Conservation (phyloP, 1,140 invertebrate genomes). For the Monochamus saltuarius region DNA sequence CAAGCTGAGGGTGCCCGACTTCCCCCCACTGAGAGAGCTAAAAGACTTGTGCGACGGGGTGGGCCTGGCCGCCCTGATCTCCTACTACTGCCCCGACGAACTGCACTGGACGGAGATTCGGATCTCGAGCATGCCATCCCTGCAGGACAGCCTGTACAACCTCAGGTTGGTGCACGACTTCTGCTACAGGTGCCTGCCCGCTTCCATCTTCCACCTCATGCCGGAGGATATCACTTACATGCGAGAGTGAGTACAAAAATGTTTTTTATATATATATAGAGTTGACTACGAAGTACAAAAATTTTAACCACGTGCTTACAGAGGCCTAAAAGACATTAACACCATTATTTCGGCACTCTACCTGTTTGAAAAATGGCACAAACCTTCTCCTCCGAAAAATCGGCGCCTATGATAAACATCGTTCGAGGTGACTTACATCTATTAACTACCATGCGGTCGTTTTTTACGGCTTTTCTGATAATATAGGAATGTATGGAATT, state of each 20-base stretch:
- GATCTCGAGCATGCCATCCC: constrained; percentile 55
- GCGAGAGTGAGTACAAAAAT: constrained; percentile 72
- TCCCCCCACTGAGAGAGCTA: constrained; percentile 58
- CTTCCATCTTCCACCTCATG: constrained; percentile 90
- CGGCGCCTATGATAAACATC: too few relatives aligned
- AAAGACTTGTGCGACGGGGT: constrained; percentile 90
- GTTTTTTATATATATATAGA: too few relatives aligned
- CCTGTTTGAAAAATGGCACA: too few relatives aligned
- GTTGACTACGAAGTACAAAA: too few relatives aligned
- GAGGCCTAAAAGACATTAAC: too few relatives aligned
- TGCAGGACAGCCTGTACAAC: constrained; percentile 92
- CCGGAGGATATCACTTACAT: constrained; percentile 96
- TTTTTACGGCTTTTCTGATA: too few relatives aligned
- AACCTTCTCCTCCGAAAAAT: too few relatives aligned
- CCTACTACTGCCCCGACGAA: constrained; percentile 91
- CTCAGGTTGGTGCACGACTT: constrained; percentile 87
- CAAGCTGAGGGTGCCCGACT: constrained; percentile 52
- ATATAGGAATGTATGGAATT: too few relatives aligned
- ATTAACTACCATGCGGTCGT: too few relatives aligned
- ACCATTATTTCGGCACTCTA: too few relatives aligned
- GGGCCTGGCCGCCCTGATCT: constrained; percentile 82
- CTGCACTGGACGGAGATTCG: constrained; percentile 65
- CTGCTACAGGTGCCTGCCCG: constrained; percentile 80
- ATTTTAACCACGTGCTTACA: too few relatives aligned
- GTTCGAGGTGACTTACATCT: too few relatives aligned